Evolutionary conservation across 2,888 invertebrate species (phyloP).

Genomic region (Troglohyphantes excavatus): DNA sequence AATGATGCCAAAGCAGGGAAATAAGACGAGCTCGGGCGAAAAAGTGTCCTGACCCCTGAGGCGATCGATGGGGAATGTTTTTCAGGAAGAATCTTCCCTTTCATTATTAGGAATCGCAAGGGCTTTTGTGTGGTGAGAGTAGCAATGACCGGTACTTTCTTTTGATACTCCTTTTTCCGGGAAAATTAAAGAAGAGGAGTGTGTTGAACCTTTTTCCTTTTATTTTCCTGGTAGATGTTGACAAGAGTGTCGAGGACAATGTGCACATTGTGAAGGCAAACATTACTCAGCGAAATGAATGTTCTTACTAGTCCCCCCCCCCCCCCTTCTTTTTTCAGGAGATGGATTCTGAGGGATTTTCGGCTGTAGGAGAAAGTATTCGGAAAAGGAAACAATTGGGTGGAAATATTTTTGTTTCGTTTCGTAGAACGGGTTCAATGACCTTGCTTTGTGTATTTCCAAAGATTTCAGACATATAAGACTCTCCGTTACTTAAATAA

Average conservation of each 20-base stretch:
- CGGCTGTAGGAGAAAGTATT: background rate
- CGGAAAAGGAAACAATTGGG: too few relatives aligned
- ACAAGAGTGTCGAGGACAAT: background rate
- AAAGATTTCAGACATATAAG: too few relatives aligned
- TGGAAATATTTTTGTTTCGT: too few relatives aligned
- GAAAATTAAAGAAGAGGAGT: background rate
- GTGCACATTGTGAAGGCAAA: background rate
- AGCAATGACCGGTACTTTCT: conserved; percentile 1
- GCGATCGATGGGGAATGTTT: background rate
- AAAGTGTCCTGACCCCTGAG: background rate
- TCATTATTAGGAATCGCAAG: background rate
- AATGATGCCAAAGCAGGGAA: too few relatives aligned
- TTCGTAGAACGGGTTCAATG: too few relatives aligned
- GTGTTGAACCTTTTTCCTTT: background rate
- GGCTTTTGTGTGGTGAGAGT: background rate
- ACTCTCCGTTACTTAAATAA: too few relatives aligned
- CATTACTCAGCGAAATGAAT: background rate
- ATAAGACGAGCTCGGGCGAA: background rate
- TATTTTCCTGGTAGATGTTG: background rate
- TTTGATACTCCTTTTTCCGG: background rate
- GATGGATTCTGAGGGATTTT: background rate
- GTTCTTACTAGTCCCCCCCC: background rate
- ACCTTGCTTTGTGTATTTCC: too few relatives aligned
- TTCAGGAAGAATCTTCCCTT: background rate
- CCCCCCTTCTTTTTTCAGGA: background rate